These are phyloP conservation scores for Crotalus horridus DNA, from an alignment of 2,113 vertebrate genomes.

Conservation along the genomic window DNA sequence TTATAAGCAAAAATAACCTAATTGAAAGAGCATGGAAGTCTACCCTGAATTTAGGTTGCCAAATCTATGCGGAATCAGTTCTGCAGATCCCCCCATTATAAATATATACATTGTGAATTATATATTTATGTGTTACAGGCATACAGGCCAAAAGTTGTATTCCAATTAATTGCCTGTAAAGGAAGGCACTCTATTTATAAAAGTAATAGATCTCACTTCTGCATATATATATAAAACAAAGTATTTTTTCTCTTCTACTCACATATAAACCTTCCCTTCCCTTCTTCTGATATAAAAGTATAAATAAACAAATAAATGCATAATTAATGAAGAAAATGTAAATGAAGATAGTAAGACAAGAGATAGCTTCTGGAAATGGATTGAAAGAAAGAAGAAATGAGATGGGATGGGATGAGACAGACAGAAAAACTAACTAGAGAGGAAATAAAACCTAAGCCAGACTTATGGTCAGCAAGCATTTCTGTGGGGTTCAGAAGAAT, in stretches of 20 bases:
- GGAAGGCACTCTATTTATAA: neutral
- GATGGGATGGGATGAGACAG: neutral
- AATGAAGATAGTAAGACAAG: neutral
- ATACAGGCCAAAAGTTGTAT: neutral
- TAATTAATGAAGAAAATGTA: neutral
- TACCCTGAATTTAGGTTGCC: neutral
- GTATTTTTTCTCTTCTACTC: neutral
- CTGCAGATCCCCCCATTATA: neutral
- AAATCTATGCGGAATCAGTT: neutral
- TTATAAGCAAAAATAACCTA: neutral
- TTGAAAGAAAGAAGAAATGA: neutral
- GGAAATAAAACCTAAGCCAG: neutral
- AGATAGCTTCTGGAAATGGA: neutral
- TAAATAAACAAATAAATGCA: neutral
- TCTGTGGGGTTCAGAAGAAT: neutral
- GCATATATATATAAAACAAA: neutral
- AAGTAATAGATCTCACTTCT: neutral
- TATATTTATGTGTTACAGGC: neutral
- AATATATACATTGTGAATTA: neutral
- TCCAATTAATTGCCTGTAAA: neutral
- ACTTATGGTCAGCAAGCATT: neutral
- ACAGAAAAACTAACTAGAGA: neutral
- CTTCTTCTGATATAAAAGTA: neutral
- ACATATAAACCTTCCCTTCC: neutral
- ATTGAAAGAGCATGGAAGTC: neutral